Base-by-base conservation (phyloP, 2,113 vertebrate species). In the Sterna hirundo region DNA sequence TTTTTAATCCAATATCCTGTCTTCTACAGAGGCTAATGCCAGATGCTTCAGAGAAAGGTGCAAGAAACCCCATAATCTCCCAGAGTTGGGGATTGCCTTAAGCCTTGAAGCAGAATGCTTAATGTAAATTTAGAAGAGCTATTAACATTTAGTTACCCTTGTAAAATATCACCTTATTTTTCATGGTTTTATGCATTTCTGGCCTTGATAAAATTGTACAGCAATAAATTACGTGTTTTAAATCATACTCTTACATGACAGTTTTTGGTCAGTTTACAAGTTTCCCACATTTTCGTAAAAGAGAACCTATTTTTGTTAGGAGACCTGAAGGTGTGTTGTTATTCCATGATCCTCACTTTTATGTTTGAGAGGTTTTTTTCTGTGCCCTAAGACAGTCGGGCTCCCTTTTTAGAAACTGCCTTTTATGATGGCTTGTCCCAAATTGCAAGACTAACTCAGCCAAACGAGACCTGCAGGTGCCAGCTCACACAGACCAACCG, bases 41-140 rank as follows among this genome's bases (percentile, higher is more conserved):
- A 92, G 57, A 90, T 36, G 52, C 78, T 94, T 87, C 78, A 76
- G 47, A 82, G 65, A 93, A 96, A 94, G 79, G 88, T 84, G 34
- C 38, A 92, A 90, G 30, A 92, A 95, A 86, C 27, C 17, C 25
- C 51, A 38, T 36, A 55, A 71, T 36, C 71, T 74, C 72, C 30
- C 38, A 38, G 74, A 70, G 23, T 0, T 76, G 21, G 30, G 6
- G 44, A 71, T 5, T 89, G 51, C n/a, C 76, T 75, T 80, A 62
- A 90, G 15, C 55, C 55, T 62, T 9, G 15, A 83, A 69, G 40
- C 44, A 61, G 36, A 82, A 93, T 42, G 40, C 20, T 84, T 65
- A 38, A 71, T 15, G 19, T 36, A 71, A 68, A 64, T 77, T 42
- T 70, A 49, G 62, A 61, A 72, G 30, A 91, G 30, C 36, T 79